phyloP scores from a whole-genome alignment of 2,113 vertebrate genomes.

The Periophthalmus modestus region DNA sequence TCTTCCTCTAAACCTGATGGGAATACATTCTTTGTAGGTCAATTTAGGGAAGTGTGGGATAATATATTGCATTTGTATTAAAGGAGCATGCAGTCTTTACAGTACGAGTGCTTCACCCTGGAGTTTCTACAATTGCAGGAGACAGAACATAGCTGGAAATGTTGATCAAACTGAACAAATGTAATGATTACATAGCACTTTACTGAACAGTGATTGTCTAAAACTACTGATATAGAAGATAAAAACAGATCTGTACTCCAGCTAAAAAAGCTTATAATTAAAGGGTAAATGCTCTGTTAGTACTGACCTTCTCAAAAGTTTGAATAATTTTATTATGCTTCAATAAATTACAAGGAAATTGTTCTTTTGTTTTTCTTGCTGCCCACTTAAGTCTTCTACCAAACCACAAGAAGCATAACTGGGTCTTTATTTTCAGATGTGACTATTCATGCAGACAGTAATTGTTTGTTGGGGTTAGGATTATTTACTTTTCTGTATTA shows the following conservation, averaged over 20 bases:
- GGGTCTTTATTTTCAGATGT: not conserved
- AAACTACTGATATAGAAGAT: not conserved
- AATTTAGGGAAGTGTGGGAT: constrained; percentile 39
- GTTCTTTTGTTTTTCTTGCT: not conserved
- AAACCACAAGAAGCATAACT: not conserved
- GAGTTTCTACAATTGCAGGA: constrained; percentile 22
- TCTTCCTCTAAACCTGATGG: constrained; percentile 34
- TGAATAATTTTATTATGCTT: too few species aligned
- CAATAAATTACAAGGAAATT: not conserved
- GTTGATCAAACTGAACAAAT: constrained; percentile 55
- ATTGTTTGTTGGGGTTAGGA: not conserved
- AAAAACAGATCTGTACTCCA: not conserved
- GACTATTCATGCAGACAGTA: not conserved
- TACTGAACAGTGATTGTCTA: not conserved
- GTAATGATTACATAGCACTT: not conserved
- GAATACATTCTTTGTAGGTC: constrained; percentile 53
- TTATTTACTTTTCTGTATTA: not conserved
- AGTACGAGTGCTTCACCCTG: constrained; percentile 45
- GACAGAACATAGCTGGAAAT: constrained; percentile 61
- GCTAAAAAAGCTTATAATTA: not conserved
- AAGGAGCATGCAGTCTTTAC: constrained; percentile 38
- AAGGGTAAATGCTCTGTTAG: not conserved
- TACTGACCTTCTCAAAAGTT: too few species aligned
- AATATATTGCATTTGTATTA: constrained; percentile 59
- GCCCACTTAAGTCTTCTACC: not conserved